Evolutionary conservation across 2,888 invertebrate species (phyloP), one percentile per base, ranked within the genome.

Genomic region (Cartodere bifasciata): DNA sequence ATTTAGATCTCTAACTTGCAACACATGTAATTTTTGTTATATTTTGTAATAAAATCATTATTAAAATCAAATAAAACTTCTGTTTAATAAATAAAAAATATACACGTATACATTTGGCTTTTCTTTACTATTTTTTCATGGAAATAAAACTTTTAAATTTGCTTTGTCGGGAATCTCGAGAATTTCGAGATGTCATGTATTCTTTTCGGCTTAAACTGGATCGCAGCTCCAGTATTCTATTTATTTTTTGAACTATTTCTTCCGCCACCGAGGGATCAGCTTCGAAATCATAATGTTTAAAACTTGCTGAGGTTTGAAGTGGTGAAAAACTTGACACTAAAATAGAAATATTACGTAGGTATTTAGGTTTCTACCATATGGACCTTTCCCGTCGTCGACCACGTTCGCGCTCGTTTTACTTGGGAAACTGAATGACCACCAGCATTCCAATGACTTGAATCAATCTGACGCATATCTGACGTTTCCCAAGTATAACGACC

Each of bases 251-350:
- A 1, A 86, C 81, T 27, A 92, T 88, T 57, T 86, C 85, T 41
- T 75, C 72, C 1, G 85, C 86, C 2, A 70, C 72, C 3, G 67
- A 65, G 26, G 72, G 68, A 40, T 87, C 85, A 3, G 82, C 73
- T 60, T 91, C 91, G 52, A 92, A 91, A 52, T 86, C 86, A 47
- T 86, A 85, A 51, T 80, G 75, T 54, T 88, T 88, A 58, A 84
- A 90, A 29, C 75, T 74, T 4, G 67, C 59, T 2, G 65, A 64
- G 46, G 63, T 55, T 36, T 63, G 60, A 13, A 60, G 48, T 14
- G 46, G 34, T 20, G 49, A 44, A 32, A 44, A 45, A 41, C 38
- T 51, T 17, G 43, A 15, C 4, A 29, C 29, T 29, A 25, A 3
- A 16, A 31, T 16, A 15, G 4, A 29, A 9, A 6, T 11, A 28